Evolutionary conservation across 2,888 invertebrate species (phyloP), one percentile per base, ranked within the genome.

Genomic region (Platypus cylindrus): DNA sequence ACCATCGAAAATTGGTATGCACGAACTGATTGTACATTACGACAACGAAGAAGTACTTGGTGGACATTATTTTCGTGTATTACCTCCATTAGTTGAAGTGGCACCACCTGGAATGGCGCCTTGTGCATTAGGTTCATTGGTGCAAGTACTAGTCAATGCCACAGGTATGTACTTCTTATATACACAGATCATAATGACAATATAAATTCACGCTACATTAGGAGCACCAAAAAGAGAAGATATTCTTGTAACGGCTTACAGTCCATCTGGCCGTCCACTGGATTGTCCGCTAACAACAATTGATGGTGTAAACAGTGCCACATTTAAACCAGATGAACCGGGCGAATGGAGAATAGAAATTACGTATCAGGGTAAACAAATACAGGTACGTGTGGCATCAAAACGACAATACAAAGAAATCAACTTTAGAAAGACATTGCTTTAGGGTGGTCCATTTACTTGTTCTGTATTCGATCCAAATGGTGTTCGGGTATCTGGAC

Each of bases 341-440:
- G 97, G 95, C 37, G 87, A 90, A 53, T 97, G 95, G 95, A 80
- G 85, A 50, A 93, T 98, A 36, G 87, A 87, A 45, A 93, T 97
- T 45, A 80, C 86, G 18, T 95, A 95, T 60, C 91, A 94, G 56
- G 90, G 90, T 18, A 83, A 90, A 51, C 91, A 95, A 58, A 94
- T 98, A 49, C 78, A 79, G 60, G 73, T 71, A 50, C 15, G 20
- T n/a, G n/a, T n/a, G n/a, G n/a, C n/a, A n/a, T n/a, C n/a, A n/a
- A n/a, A n/a, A n/a, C n/a, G 8, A 17, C n/a, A n/a, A n/a, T n/a
- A n/a, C n/a, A n/a, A n/a, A n/a, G n/a, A n/a, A n/a, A n/a, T n/a
- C n/a, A n/a, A n/a, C n/a, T n/a, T n/a, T n/a, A 18, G 14, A n/a
- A 16, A 2, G 14, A 28, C 13, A 35, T 20, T 11, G 14, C 46